Percentiles rank a stretch among this genome's conserved stretches.
These are phyloP conservation scores for Percopsis transmontana DNA, from an alignment of 2,113 vertebrate genomes.

Conservation along the genomic window DNA sequence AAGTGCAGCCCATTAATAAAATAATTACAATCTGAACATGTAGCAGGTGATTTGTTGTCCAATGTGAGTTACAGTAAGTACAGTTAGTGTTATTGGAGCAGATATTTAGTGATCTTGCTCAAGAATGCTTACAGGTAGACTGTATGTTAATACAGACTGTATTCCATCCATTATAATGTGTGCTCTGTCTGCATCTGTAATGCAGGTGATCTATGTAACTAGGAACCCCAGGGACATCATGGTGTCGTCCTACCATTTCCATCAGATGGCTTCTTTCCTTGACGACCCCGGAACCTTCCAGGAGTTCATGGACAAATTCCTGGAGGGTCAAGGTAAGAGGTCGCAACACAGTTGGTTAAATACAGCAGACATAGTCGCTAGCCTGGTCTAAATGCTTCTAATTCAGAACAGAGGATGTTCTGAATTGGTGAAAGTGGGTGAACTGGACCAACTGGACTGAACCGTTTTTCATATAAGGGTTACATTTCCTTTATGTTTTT, in stretches of 20 bases:
- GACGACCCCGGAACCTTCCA: conserved; percentile 79
- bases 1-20: too few species aligned
- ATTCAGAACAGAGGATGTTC: too few species aligned
- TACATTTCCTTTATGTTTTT: conserved; percentile 20
- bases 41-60: too few species aligned
- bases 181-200: not conserved
- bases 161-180: not conserved
- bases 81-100: too few species aligned
- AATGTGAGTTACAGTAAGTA: too few species aligned
- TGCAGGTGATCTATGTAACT: conserved; percentile 75
- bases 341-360: not conserved
- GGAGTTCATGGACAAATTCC: conserved; percentile 75
- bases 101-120: too few species aligned
- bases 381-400: too few species aligned
- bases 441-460: too few species aligned
- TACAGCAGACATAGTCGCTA: not conserved
- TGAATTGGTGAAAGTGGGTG: too few species aligned
- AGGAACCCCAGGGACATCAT: conserved; percentile 78
- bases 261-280: conserved; percentile 77
- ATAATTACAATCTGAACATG: too few species aligned
- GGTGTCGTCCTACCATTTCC: conserved; percentile 80
- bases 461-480: too few species aligned
- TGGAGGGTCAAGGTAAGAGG: conserved; percentile 72
- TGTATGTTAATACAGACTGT: not conserved
- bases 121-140: too few species aligned